Evolutionary conservation across 2,113 vertebrate genomes (phyloP), one percentile per base, ranked within the genome.

Genomic region (Sapajus apella): DNA sequence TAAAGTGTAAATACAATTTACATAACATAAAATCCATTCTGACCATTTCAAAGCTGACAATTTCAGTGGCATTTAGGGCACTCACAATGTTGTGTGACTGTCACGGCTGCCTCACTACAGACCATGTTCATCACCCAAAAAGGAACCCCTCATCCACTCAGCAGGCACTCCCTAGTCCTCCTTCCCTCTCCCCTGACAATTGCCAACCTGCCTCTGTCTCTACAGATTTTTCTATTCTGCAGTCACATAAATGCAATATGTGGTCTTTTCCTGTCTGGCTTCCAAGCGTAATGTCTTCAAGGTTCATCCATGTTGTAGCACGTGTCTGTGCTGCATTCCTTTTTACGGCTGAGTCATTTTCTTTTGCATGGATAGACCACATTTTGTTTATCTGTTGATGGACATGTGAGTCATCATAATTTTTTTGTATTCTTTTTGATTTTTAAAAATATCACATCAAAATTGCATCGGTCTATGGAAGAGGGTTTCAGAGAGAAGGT

Each of bases 241-340:
- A 32, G 5, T 64, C 12, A 6, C 2, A 9, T 3, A 17, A 12
- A 45, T 73, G 25, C 27, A 40, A 1, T 5, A 0, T 2, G 25
- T 1, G 35, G 56, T n/a, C 68, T 32, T 50, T 52, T 3, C 8
- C 16, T 4, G 30, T n/a, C 27, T 23, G 11, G 13, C 37, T 43
- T 13, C 68, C 68, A 17, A 21, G 25, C 10, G 2, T 13, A 21
- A 21, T 2, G 23, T 43, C 37, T 84, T 68, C 64, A 8, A 43
- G 37, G 35, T 8, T 66, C 21, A 10, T 32, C 45, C 18, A 2
- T 0, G 14, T 6, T 0, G 37, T 11, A 7, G n/a, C 12, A 1
- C 0, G 7, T 7, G 25, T 37, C 30, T 2, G 23, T 1, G 1
- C 9, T 4, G 25, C 2, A 1, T 32, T 20, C 77, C 9, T 58